These are phyloP conservation scores for Brachypodius melanocephalos DNA, from an alignment of 2,113 vertebrate genomes.

Conservation along the genomic window DNA sequence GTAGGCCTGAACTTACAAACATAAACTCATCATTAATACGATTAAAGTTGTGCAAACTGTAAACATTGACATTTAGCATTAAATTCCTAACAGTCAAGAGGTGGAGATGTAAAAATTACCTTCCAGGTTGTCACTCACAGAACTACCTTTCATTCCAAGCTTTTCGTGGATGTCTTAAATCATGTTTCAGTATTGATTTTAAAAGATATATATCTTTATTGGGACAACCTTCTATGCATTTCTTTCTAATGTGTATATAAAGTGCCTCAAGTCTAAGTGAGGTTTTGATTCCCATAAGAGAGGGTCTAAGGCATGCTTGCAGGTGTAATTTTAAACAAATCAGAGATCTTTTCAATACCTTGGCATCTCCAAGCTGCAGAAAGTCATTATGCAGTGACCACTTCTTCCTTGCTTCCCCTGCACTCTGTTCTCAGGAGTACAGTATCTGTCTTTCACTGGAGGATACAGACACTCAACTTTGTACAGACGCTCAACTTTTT, in stretches of 20 bases:
- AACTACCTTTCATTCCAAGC: neutral
- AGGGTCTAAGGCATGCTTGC: neutral
- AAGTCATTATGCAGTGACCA: neutral
- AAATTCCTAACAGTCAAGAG: neutral
- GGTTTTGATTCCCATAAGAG: neutral
- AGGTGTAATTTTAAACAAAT: neutral
- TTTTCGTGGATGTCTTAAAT: neutral
- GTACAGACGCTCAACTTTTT: too few relatives aligned
- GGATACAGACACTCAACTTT: neutral
- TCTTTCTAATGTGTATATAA: neutral
- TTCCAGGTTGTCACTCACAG: neutral
- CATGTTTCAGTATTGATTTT: neutral
- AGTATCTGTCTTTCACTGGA: neutral
- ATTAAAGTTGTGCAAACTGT: neutral
- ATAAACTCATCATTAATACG: conserved; percentile 6
- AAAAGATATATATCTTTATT: neutral
- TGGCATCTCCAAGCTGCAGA: neutral
- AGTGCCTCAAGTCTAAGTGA: neutral
- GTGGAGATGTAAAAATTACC: neutral
- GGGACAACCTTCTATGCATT: neutral
- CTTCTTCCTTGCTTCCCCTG: neutral
- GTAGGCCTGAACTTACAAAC: neutral
- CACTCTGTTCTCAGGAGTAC: neutral
- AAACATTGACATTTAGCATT: neutral
- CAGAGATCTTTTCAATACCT: neutral